Evolutionary conservation across 1,140 invertebrate species (phyloP), one percentile per base, ranked within the genome.

Genomic region (Idris sp.): DNA sequence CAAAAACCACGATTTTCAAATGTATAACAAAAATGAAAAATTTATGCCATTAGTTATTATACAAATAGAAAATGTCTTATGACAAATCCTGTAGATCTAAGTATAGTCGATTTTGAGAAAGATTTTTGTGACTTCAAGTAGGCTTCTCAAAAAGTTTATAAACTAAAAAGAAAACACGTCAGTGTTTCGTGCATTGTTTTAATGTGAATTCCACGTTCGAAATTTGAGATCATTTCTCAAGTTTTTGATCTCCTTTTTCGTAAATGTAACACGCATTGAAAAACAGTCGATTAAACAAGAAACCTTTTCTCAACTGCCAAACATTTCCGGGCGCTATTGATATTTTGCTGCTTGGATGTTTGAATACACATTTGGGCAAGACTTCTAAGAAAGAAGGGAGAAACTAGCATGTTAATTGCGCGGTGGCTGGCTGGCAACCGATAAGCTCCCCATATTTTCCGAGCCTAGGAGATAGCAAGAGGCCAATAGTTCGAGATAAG

Each of bases 401-500:
- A 69, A 61, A 71, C 46, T 54, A 48, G 40, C 65, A 16, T 61
- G 54, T 61, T 71, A 61, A 62, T 62, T 62, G 49, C 35, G 40
- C 67, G 41, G 56, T 71, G 67, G 67, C 56, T 46, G 26, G 33
- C 67, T 61, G 16, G 28, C 19, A 25, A 2, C 2, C 46, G 67
- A 71, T 71, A 71, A 71, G 56, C 67, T 56, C 67, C 48, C 48
- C 35, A 54, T 61, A 71, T 71, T 71, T 71, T 31, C 49, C 67
- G 10, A 16, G 4, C 10, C 28, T 14, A 8, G 7, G 7, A 68
- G 54, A 71, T 61, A 69, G 33, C 11, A 19, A 10, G 33, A 48
- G 40, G 48, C 38, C 54, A 69, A 59, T 53, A 59, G 48, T 51
- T 48, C 33, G 40, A 54, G 67, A 71, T 62, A 71, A 71, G 56